Conservation (phyloP, 2,797 vertebrate species). For the Synaphobranchus kaupii region DNA sequence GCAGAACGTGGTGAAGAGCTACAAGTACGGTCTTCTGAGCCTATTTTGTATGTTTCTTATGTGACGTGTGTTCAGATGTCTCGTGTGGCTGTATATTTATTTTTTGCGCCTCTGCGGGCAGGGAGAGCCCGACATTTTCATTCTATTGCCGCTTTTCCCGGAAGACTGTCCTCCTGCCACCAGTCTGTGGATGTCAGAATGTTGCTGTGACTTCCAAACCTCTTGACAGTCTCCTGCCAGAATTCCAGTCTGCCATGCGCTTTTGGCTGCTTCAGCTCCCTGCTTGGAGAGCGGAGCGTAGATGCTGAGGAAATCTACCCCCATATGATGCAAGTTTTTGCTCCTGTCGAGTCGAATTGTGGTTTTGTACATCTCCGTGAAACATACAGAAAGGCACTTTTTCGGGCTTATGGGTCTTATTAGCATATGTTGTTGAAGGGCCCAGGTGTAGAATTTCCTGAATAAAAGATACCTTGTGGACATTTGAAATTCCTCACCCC, state of each 20-base stretch:
- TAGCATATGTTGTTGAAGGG: not conserved
- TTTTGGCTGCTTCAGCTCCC: conserved; percentile 19
- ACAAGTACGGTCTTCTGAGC: not conserved
- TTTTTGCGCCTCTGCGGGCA: not conserved
- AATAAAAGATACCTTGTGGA: conserved; percentile 23
- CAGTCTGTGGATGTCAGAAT: conserved; percentile 46
- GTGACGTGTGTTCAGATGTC: not conserved
- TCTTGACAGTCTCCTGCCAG: conserved; percentile 47
- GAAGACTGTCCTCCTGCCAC: conserved; percentile 30
- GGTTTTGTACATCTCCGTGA: not conserved
- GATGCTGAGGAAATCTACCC: conserved; percentile 9
- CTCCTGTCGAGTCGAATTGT: not conserved
- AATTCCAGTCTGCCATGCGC: conserved; percentile 41
- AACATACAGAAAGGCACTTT: not conserved
- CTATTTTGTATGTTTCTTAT: too few relatives aligned
- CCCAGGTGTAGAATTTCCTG: conserved; percentile 15
- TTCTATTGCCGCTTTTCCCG: conserved; percentile 3
- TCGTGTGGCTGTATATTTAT: not conserved
- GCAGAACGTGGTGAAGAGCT: not conserved
- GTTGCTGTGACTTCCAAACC: conserved; percentile 37
- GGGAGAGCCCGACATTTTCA: not conserved
- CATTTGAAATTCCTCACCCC: conserved; percentile 19
- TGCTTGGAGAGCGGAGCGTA: not conserved
- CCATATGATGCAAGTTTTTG: not conserved
- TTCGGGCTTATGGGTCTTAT: not conserved